A percentile compares a stretch with the other conserved stretches of the same genome.
Conservation (phyloP, 2,888 invertebrate genomes). For the Polyploca ridens region DNA sequence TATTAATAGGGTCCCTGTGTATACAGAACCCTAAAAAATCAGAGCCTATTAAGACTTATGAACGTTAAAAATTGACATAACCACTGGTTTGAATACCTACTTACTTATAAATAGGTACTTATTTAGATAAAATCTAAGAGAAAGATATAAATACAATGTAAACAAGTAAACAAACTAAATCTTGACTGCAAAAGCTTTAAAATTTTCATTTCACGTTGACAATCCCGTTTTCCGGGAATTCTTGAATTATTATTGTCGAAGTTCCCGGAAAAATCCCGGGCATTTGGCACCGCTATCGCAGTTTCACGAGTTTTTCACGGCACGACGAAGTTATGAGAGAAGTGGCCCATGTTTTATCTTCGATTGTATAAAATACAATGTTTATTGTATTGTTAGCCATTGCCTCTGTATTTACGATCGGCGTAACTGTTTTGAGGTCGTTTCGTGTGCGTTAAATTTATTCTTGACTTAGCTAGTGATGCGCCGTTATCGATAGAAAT, state of each 20-base stretch:
- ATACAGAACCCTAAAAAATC: no score
- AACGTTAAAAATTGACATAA: no score
- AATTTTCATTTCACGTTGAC: no score
- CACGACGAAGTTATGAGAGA: conserved; percentile 21
- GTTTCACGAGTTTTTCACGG: conserved; percentile 11
- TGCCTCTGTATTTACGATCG: conserved; percentile 30
- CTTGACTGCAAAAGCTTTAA: no score
- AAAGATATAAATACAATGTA: no score
- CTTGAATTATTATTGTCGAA: background rate
- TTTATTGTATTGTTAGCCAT: conserved; percentile 32
- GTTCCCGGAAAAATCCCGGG: background rate
- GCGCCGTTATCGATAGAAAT: background rate
- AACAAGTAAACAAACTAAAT: no score
- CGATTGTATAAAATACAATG: conserved; percentile 33
- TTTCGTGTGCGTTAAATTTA: conserved; percentile 34
- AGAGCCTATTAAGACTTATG: no score
- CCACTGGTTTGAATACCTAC: no score
- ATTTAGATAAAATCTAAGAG: no score
- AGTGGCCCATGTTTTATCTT: conserved; percentile 28
- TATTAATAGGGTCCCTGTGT: no score
- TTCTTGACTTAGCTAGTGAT: conserved; percentile 25
- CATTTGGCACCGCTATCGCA: background rate
- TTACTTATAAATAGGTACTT: no score
- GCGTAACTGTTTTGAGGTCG: conserved; percentile 31
- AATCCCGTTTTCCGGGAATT: background rate